A percentile compares a stretch with the other conserved stretches of the same genome.
These are phyloP conservation scores for Aphaenogaster ashmeadi DNA, from an alignment of 1,140 invertebrate genomes.

Conservation along the genomic window DNA sequence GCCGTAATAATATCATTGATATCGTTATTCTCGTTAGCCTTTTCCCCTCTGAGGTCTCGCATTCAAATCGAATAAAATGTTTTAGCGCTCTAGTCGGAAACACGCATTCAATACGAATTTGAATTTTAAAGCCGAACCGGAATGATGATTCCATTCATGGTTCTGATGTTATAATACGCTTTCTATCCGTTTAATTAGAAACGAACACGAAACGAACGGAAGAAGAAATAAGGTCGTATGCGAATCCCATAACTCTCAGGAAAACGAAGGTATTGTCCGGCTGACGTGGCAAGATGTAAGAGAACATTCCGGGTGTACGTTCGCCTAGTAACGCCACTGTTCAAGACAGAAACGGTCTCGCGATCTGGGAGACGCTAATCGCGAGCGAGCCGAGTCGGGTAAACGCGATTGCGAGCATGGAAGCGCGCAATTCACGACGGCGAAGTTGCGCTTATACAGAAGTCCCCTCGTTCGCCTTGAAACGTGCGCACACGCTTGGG, in stretches of 20 bases:
- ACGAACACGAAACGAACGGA: background rate
- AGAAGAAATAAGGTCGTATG: background rate
- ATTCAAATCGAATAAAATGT: constrained; percentile 1
- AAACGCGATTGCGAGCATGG: constrained; percentile 13
- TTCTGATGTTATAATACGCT: background rate
- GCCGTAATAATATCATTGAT: background rate
- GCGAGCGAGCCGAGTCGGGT: background rate
- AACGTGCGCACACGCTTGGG: constrained; percentile 29
- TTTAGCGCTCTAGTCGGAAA: background rate
- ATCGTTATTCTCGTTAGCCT: background rate
- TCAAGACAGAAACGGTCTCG: background rate
- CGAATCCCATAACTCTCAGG: background rate
- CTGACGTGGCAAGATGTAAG: constrained; percentile 17
- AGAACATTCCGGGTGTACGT: background rate
- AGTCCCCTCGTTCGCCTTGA: constrained; percentile 71
- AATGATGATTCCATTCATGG: background rate
- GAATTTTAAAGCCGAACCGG: background rate
- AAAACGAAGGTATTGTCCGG: background rate
- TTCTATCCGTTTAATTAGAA: background rate
- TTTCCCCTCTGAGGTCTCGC: background rate
- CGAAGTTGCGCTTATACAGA: constrained; percentile 30
- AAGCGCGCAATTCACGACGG: constrained; percentile 30
- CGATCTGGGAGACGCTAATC: constrained; percentile 40
- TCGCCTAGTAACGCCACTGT: constrained; percentile 26
- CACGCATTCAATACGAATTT: background rate